These are phyloP conservation scores for Aphrophora alni DNA, from an alignment of 2,888 invertebrate genomes.

Conservation along the genomic window DNA sequence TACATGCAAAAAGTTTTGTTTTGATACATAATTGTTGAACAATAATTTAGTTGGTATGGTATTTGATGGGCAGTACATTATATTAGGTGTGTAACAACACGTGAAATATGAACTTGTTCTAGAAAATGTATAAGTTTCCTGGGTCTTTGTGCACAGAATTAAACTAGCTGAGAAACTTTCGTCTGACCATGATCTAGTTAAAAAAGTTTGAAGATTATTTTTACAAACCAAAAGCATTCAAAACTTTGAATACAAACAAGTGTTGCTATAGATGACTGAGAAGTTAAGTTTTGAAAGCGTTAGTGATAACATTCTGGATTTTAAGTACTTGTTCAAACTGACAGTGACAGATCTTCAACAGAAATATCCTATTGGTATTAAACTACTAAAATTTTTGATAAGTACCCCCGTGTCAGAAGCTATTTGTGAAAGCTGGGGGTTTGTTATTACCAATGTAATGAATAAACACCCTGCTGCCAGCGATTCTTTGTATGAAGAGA, in stretches of 20 bases:
- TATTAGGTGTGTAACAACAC: no score
- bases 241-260: no score
- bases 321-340: conserved; percentile 22
- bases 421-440: conserved; percentile 32
- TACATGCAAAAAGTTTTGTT: conserved; percentile 2
- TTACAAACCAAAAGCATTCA: no score
- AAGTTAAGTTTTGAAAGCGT: background rate
- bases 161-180: no score
- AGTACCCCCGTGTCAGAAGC: conserved; percentile 14
- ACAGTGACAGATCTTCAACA: conserved; percentile 12
- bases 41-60: conserved; percentile 15
- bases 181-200: no score
- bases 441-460: conserved; percentile 24
- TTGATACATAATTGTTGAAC: background rate
- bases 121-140: no score
- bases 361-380: conserved; percentile 10
- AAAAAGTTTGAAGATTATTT: no score
- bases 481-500: background rate
- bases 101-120: no score
- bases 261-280: conserved; percentile 9
- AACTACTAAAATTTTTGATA: background rate
- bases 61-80: conserved; percentile 7
- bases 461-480: conserved; percentile 6
- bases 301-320: conserved; percentile 1
- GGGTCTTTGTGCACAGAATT: no score